A percentile compares a stretch with the other conserved stretches of the same genome.
phyloP scores from a whole-genome alignment of 2,797 vertebrate genomes.

The Pangasius djambal region DNA sequence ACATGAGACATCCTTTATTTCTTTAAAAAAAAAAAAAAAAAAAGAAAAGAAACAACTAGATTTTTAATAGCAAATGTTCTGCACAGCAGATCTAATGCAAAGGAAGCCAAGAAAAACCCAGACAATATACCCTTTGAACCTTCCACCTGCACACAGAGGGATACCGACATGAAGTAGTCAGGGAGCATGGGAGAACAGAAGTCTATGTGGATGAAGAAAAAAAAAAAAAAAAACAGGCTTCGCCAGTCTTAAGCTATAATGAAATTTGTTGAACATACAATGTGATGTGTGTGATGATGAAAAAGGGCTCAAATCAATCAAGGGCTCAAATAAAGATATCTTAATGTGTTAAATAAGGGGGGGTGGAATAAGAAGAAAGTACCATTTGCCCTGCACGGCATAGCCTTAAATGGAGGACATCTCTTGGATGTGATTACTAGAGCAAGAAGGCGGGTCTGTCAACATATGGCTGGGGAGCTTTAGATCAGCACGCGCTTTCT shows the following conservation, averaged over 20 bases:
- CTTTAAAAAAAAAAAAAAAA: background rate
- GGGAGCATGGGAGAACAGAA: constrained; percentile 6
- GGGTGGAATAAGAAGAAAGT: background rate
- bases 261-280: background rate
- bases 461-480: constrained; percentile 55
- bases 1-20: constrained; percentile 64
- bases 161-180: constrained; percentile 46
- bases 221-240: background rate
- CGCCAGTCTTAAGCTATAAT: background rate
- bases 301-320: background rate
- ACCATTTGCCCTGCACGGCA: background rate
- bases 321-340: background rate
- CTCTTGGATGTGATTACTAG: constrained; percentile 40
- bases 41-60: background rate
- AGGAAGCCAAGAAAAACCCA: constrained; percentile 67
- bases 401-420: constrained; percentile 12
- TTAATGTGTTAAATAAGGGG: background rate
- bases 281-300: constrained; percentile 20
- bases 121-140: constrained; percentile 70
- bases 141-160: constrained; percentile 68
- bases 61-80: constrained; percentile 67
- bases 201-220: background rate
- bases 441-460: constrained; percentile 40
- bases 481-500: constrained; percentile 47
- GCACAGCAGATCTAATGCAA: constrained; percentile 68